A percentile compares a stretch with the other conserved stretches of the same genome.
These are phyloP conservation scores for Salvelinus namaycush DNA, from an alignment of 2,113 vertebrate species.

Conservation along the genomic window DNA sequence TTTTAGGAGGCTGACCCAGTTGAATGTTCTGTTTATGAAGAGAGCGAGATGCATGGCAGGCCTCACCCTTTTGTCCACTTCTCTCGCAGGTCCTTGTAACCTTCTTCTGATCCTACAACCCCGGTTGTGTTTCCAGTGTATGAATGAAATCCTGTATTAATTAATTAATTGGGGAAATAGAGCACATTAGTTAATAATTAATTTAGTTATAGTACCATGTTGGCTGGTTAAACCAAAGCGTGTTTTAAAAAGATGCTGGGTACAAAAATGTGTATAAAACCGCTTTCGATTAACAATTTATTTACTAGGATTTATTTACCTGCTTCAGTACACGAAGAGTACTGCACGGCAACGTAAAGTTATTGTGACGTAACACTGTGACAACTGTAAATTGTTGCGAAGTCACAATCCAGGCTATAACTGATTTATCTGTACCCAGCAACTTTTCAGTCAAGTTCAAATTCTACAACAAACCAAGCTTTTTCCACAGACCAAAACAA, in stretches of 20 bases:
- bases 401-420: neutral
- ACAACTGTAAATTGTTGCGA: neutral
- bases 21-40: neutral
- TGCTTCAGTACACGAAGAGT: neutral
- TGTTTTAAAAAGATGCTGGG: constrained; percentile 60
- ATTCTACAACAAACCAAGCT: neutral
- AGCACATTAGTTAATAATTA: constrained; percentile 43
- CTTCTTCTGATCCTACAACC: constrained; percentile 81
- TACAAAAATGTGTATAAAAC: neutral
- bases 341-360: neutral
- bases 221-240: neutral
- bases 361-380: neutral
- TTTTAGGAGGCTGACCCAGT: too few species aligned
- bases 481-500: constrained; percentile 64
- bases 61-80: constrained; percentile 86
- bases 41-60: neutral
- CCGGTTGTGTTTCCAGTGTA: constrained; percentile 87
- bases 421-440: constrained; percentile 43
- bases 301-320: neutral
- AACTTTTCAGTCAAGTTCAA: constrained; percentile 44
- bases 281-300: neutral
- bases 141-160: constrained; percentile 84
- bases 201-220: neutral
- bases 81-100: constrained; percentile 85
- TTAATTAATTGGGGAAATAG: constrained; percentile 47